Conservation (phyloP, 2,888 invertebrate genomes). For the Cheilosia scutellata region DNA sequence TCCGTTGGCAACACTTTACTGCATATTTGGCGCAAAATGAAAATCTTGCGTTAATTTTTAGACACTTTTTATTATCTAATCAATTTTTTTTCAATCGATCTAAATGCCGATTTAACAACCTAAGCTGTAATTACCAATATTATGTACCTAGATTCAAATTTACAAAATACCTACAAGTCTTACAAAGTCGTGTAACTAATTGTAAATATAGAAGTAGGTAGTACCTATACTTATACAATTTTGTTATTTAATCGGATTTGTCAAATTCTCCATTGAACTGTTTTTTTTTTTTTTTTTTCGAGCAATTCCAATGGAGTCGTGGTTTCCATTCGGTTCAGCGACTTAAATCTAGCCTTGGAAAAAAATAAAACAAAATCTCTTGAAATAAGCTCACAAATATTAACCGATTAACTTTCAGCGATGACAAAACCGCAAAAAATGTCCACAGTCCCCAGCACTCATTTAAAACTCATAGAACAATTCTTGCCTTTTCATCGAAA, state of each 20-base stretch:
- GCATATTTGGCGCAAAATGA: no score
- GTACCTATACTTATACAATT: not conserved
- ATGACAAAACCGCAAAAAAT: conserved; percentile 34
- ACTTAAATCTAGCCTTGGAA: conserved; percentile 13
- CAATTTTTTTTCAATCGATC: no score
- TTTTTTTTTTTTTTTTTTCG: not conserved
- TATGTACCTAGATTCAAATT: not conserved
- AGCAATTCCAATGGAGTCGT: not conserved
- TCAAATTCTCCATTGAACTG: not conserved
- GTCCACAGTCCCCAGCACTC: not conserved
- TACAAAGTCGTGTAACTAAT: not conserved
- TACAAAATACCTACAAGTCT: not conserved
- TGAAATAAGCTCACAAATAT: conserved; percentile 6
- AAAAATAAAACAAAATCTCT: not conserved
- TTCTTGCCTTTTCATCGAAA: conserved; percentile 13
- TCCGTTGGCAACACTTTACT: no score
- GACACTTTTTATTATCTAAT: no score
- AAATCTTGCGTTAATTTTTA: no score
- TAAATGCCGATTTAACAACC: not conserved
- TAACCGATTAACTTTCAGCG: conserved; percentile 28
- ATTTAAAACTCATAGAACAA: conserved; percentile 27
- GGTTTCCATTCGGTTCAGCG: conserved; percentile 1
- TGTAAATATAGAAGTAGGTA: not conserved
- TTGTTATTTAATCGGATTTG: conserved; percentile 16
- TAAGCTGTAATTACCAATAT: not conserved